Evolutionary conservation across 2,113 vertebrate genomes (phyloP), one percentile per base, ranked within the genome.

Genomic region (Charina bottae): DNA sequence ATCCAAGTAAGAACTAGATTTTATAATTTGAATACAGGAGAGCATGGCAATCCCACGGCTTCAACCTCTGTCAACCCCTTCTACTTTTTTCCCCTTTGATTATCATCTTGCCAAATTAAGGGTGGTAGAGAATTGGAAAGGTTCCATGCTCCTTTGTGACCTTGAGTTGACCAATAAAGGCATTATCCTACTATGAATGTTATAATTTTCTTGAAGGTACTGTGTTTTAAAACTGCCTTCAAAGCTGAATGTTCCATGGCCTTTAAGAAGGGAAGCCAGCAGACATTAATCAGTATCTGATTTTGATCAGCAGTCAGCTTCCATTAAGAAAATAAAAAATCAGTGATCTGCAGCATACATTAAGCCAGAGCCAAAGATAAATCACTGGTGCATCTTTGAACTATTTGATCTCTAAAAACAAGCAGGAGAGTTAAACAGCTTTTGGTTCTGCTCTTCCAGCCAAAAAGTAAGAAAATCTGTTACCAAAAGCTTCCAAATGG

Each of bases 321-420:
- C 72, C 3, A 0, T 11, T 78, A 26, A 85, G 13, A 15, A 60
- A 87, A 87, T 64, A 88, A 15, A n/a, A 78, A 78, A 91, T 54
- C 10, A 0, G 15, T 2, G 33, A 62, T 1, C 6, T n/a, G 33
- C 5, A 78, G 33, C 15, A 54, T 6, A 0, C 12, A 33, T 49
- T 46, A 83, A 62, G 21, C 0, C 42, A 0, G 6, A 89, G 88
- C 72, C 90, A 86, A 84, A 88, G 58, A 19, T 89, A 90, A 62
- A 58, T 90, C 26, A 28, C 21, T 28, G 68, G n/a, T 8, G 6
- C 19, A 59, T 58, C 59, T 8, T 0, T 0, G 49, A 91, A 78
- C 54, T 87, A 33, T 83, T 88, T 60, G 49, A 68, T 91, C 37
- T 85, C 49, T 59, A 60, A 83, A 92, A 90, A 28, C 21, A 59